Evolutionary conservation across 2,113 vertebrate species (phyloP).

Genomic region (Mus musculus): GRCm39 chrX:143238001-143238500

Average conservation of each 20-base stretch:
- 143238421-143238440: conserved; percentile 2
- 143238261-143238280: conserved; percentile 6
- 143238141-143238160: background rate
- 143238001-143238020: background rate
- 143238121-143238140: background rate
- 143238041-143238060: background rate
- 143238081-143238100: background rate
- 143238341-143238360: conserved; percentile 2
- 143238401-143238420: background rate
- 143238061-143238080: background rate
- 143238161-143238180: conserved; percentile 14
- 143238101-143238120: background rate
- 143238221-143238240: background rate
- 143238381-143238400: background rate
- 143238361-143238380: conserved; percentile 35
- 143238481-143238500: conserved; percentile 28
- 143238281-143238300: conserved; percentile 6
- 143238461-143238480: conserved; percentile 29
- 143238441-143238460: conserved; percentile 23
- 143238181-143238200: background rate
- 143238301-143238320: conserved; percentile 27
- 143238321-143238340: background rate
- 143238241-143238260: background rate
- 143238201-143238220: background rate
- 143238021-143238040: background rate